Percentiles rank a stretch among this genome's conserved stretches.
Evolutionary conservation across 1,140 invertebrate species (phyloP).

Genomic region (Lutraria rhynchaena): DNA sequence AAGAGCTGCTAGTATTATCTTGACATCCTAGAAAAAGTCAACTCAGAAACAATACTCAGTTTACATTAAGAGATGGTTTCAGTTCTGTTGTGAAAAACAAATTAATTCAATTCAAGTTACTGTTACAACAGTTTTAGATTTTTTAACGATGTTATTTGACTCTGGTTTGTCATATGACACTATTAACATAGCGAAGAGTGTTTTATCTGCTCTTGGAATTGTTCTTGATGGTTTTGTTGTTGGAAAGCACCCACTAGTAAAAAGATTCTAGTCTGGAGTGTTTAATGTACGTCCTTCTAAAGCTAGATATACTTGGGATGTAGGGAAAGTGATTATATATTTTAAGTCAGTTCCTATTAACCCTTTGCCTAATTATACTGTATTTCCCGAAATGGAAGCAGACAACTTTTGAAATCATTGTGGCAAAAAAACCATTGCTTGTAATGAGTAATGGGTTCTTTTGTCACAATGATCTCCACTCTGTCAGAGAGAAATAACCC

Average conservation of each 20-base stretch:
- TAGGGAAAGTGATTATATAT: neutral
- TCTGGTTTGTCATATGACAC: no score
- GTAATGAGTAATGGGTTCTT: no score
- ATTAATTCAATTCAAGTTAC: slow-evolving; percentile 32
- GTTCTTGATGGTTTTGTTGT: slow-evolving; percentile 17
- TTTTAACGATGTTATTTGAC: slow-evolving; percentile 44
- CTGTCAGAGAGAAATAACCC: no score
- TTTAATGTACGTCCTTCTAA: slow-evolving; percentile 2
- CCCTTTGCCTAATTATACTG: slow-evolving; percentile 23
- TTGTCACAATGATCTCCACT: no score
- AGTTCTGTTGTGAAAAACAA: no score
- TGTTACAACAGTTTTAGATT: slow-evolving; percentile 43
- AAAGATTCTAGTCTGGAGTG: slow-evolving; percentile 24
- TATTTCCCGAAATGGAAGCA: slow-evolving; percentile 38
- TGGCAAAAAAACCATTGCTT: no score
- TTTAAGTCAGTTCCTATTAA: neutral
- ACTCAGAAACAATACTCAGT: no score
- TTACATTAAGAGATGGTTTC: no score
- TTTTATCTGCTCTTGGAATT: no score
- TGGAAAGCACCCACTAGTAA: slow-evolving; percentile 36
- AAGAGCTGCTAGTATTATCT: slow-evolving; percentile 34
- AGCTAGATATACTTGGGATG: slow-evolving; percentile 15
- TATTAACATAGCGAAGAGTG: no score
- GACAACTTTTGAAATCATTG: no score
- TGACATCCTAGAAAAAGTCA: slow-evolving; percentile 34